These are phyloP conservation scores for Corythornis cristatus DNA, from an alignment of 2,113 vertebrate genomes.

Conservation along the genomic window DNA sequence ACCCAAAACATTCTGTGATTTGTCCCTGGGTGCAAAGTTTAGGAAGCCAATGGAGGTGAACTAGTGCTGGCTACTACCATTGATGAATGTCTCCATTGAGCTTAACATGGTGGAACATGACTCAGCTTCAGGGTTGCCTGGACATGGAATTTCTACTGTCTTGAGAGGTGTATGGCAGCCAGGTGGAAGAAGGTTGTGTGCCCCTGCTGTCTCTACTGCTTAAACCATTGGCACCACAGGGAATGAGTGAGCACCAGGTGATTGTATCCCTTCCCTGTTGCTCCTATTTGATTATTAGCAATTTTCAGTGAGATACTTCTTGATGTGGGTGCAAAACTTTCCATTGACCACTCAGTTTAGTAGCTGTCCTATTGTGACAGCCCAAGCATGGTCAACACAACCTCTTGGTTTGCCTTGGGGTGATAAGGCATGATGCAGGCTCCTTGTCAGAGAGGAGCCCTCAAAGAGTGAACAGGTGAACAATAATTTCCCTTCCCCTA, in stretches of 20 bases:
- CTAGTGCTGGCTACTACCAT: not conserved
- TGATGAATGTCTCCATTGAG: not conserved
- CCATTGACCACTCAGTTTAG: not conserved
- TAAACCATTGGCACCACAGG: not conserved
- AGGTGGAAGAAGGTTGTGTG: not conserved
- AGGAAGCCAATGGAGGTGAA: not conserved
- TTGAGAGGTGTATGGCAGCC: not conserved
- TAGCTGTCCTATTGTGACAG: not conserved
- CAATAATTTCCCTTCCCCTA: not conserved
- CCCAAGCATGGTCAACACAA: fast-evolving
- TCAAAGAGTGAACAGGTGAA: not conserved
- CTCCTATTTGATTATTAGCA: not conserved
- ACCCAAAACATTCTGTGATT: not conserved
- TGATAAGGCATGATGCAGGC: not conserved
- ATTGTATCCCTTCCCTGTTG: not conserved
- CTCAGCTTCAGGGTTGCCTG: fast-evolving
- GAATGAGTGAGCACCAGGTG: not conserved
- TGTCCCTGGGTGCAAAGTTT: not conserved
- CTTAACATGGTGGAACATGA: not conserved
- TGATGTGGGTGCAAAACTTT: not conserved
- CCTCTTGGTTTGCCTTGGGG: not conserved
- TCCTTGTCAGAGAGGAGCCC: not conserved
- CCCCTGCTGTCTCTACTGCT: not conserved
- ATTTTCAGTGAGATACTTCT: not conserved
- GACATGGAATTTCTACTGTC: fast-evolving